phyloP scores from a whole-genome alignment of 2,113 vertebrate species.

The Phyllopteryx taeniolatus region DNA sequence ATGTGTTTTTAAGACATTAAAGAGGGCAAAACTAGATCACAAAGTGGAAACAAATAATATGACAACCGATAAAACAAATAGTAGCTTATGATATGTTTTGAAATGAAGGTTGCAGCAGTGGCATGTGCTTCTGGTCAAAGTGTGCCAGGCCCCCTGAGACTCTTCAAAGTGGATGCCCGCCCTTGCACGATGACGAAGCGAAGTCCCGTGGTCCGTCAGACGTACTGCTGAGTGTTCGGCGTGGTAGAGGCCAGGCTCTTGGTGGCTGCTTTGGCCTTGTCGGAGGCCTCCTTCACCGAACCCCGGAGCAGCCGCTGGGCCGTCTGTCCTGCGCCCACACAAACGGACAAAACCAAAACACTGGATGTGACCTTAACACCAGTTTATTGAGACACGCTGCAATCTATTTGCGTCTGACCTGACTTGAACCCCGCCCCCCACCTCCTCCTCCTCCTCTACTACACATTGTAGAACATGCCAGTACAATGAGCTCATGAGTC shows the following conservation, averaged over 20 bases:
- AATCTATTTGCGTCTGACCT: not conserved
- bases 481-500: not conserved
- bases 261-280: slow-evolving; percentile 65
- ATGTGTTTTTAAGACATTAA: not conserved
- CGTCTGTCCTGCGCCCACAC: slow-evolving; percentile 54
- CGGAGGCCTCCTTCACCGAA: slow-evolving; percentile 61
- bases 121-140: slow-evolving; percentile 20
- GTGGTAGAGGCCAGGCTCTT: slow-evolving; percentile 69
- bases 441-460: no score
- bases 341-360: slow-evolving; percentile 2
- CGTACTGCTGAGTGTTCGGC: slow-evolving; percentile 69
- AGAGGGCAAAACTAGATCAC: not conserved
- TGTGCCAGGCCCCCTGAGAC: not conserved
- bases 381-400: not conserved
- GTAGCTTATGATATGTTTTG: not conserved
- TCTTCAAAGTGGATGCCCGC: not conserved
- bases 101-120: slow-evolving; percentile 4
- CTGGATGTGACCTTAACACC: not conserved
- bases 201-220: slow-evolving; percentile 41
- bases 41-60: not conserved
- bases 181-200: not conserved
- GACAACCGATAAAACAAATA: not conserved
- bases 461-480: not conserved
- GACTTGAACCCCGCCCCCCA: not conserved
- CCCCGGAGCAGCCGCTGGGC: slow-evolving; percentile 63